Percentiles rank a stretch among this genome's conserved stretches.
Evolutionary conservation across 2,113 vertebrate species (phyloP).

Genomic region (Neodon shergylaensis): DNA sequence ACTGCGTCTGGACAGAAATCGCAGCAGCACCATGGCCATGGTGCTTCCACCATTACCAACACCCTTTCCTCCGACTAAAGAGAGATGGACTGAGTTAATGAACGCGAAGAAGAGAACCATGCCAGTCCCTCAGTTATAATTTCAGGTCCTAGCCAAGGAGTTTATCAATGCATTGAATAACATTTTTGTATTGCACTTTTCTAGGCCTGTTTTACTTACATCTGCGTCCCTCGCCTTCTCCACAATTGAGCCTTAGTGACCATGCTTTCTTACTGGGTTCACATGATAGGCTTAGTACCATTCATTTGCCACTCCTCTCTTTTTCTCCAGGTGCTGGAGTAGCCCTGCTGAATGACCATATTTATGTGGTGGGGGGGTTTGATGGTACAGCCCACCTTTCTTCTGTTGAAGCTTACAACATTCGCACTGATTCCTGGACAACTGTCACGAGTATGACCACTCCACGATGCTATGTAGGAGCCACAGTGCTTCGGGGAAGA

Average conservation of each 20-base stretch:
- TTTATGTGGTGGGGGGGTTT: constrained; percentile 98
- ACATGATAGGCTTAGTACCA: neutral
- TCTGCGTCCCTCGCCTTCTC: neutral
- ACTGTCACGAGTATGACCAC: constrained; percentile 98
- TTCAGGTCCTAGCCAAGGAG: neutral
- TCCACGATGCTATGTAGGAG: constrained; percentile 97
- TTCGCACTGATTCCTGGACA: constrained; percentile 97
- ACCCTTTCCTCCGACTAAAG: neutral
- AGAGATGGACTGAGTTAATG: neutral
- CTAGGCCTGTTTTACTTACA: neutral
- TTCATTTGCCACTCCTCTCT: neutral
- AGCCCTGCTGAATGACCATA: constrained; percentile 97
- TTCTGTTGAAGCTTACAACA: constrained; percentile 98
- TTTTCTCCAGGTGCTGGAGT: constrained; percentile 92
- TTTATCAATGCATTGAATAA: neutral
- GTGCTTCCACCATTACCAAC: neutral
- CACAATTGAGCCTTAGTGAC: neutral
- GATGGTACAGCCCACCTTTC: constrained; percentile 97
- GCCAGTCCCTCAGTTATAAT: neutral
- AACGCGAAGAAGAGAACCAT: neutral
- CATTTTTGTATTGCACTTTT: neutral
- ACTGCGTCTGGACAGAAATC: neutral
- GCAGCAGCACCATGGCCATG: neutral
- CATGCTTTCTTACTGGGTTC: neutral
- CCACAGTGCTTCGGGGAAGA: constrained; percentile 95